Conservation (phyloP, 53 echinoderm and acorn worm genomes). For the Paracentrotus lividus region DNA sequence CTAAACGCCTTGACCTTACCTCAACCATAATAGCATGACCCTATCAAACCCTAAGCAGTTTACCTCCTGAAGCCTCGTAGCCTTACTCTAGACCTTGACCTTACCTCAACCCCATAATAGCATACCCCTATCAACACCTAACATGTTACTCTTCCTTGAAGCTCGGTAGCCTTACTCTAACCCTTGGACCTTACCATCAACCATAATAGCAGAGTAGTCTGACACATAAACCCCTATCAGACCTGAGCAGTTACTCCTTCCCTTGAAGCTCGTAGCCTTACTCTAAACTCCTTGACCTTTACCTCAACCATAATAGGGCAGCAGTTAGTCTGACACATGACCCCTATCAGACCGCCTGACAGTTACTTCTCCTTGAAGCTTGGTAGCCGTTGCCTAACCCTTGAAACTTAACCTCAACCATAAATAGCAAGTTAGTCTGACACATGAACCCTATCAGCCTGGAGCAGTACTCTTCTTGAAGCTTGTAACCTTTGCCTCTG, state of each 20-base stretch:
- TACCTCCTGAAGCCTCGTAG: too few relatives aligned
- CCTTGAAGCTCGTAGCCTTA: conserved; percentile 89
- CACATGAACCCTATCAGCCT: conserved; percentile 90
- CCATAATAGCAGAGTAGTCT: conserved; percentile 86
- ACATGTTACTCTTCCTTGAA: too few relatives aligned
- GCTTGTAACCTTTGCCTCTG: too few relatives aligned
- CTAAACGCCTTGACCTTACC: conserved; percentile 73
- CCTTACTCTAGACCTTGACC: too few relatives aligned
- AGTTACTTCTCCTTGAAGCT: conserved; percentile 85
- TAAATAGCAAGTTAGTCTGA: conserved; percentile 77
- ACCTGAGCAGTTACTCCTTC: conserved; percentile 89
- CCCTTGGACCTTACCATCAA: conserved; percentile 77
- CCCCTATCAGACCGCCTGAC: conserved; percentile 92
- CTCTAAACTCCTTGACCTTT: too few relatives aligned
- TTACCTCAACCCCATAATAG: too few relatives aligned
- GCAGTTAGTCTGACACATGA: conserved; percentile 77
- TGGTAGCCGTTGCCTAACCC: conserved; percentile 98
- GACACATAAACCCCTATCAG: conserved; percentile 88
- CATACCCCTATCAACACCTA: too few relatives aligned
- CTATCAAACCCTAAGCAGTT: too few relatives aligned
- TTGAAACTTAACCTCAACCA: conserved; percentile 97
- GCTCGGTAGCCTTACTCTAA: too few relatives aligned
- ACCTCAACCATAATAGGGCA: conserved; percentile 97
- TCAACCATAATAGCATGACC: conserved; percentile 96
- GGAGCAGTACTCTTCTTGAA: conserved; percentile 91